These are phyloP conservation scores for Hylaeus volcanicus DNA, from an alignment of 1,140 invertebrate genomes.

Conservation along the genomic window DNA sequence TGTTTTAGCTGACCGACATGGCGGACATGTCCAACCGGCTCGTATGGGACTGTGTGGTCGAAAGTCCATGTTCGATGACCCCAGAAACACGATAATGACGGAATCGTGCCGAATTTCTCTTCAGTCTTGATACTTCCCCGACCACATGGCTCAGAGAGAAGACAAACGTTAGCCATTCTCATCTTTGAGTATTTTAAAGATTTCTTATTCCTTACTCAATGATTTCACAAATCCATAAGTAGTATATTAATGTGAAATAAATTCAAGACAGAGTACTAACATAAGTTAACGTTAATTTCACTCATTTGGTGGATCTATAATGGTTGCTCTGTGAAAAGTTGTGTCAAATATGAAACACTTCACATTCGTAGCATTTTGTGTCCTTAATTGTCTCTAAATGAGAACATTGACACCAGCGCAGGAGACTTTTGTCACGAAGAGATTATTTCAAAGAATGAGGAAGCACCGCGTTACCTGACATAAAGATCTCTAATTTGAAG, in stretches of 20 bases:
- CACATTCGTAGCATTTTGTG: background rate
- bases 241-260: no score
- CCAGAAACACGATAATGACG: constrained; percentile 10
- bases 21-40: background rate
- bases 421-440: background rate
- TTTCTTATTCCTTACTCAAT: constrained; percentile 25
- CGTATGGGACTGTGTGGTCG: background rate
- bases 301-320: no score
- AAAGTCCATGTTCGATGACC: constrained; percentile 20
- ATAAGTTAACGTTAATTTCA: no score
- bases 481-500: background rate
- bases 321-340: no score
- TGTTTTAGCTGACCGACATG: background rate
- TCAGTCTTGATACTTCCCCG: background rate
- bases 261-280: no score
- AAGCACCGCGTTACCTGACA: no score
- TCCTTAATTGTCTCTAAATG: background rate
- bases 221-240: background rate
- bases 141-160: background rate
- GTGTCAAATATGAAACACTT: background rate
- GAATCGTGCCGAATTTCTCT: constrained; percentile 15
- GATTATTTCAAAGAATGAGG: background rate
- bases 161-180: background rate
- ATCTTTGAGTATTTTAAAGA: background rate
- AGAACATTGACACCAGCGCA: background rate